These are phyloP conservation scores for Marmota flaviventris DNA, from an alignment of 2,113 vertebrate genomes.

Conservation along the genomic window DNA sequence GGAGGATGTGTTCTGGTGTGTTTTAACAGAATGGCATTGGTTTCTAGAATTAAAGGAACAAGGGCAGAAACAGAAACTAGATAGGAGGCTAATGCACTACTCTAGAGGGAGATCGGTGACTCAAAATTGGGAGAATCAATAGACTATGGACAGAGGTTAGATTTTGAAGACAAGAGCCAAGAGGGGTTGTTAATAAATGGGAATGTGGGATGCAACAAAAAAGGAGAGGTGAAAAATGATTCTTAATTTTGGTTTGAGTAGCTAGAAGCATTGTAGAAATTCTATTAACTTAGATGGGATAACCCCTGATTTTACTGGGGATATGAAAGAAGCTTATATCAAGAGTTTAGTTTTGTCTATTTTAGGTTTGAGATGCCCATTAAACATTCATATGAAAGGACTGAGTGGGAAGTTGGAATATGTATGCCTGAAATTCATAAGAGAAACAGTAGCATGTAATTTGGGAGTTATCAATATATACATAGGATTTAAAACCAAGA, in stretches of 20 bases:
- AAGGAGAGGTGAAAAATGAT: background rate
- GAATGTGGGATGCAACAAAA: background rate
- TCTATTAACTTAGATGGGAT: background rate
- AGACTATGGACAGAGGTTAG: background rate
- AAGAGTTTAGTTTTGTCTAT: background rate
- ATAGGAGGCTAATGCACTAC: background rate
- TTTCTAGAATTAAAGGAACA: background rate
- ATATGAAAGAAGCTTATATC: background rate
- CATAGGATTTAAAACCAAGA: background rate
- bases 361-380: background rate
- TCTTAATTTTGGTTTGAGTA: background rate
- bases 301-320: background rate
- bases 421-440: conserved; percentile 10
- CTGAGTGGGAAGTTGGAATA: background rate
- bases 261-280: background rate
- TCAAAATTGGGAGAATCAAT: background rate
- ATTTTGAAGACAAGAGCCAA: background rate
- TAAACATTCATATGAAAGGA: background rate
- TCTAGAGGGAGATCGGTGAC: background rate
- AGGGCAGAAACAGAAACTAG: background rate
- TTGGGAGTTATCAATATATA: conserved; percentile 1
- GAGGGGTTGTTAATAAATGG: background rate
- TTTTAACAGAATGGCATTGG: background rate
- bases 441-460: background rate
- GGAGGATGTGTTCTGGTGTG: background rate